Evolutionary conservation across 2,113 vertebrate species (phyloP), one percentile per base, ranked within the genome.

Genomic region (Ptyas mucosa): DNA sequence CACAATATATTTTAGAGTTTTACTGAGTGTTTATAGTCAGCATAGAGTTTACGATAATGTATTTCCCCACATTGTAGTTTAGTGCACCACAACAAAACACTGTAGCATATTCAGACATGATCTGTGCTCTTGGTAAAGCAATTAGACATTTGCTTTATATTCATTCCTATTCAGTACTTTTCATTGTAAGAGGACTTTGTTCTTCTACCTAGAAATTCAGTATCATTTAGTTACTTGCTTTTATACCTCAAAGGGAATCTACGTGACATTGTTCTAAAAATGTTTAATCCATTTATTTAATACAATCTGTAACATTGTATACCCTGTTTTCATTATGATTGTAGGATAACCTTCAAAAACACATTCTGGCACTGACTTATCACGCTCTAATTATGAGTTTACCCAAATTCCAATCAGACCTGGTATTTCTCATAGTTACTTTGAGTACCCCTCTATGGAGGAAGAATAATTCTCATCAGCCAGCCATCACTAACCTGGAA

Each of bases 401-500:
- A 92, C 85, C 96, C 95, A 96, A 96, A 95, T 94, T 94, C 0
- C 55, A 96, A 58, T 88, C 89, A 96, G 91, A 96, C 92, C 92
- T 91, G 94, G 6, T 92, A 93, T 89, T 89, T 96, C 91, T 52
- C 88, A 94, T 88, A 95, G 69, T 96, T 91, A 95, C 96, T 97
- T 97, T 95, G 69, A 95, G 92, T 95, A 85, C 90, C 93, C 94
- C 93, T 97, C 88, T 95, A 12, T n/a, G 61, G 88, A 93, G 75
- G 46, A 90, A 86, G 97, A 96, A 90, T 97, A 94, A 94, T 96
- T 90, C 90, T 96, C 97, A 97, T 97, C 91, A 96, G 95, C 96
- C 97, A 96, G 92, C 94, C 97, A 97, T 98, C 96, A 98, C 97
- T 98, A 98, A 98, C 97, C 94, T 97, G 95, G 91, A 94, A 95